Evolutionary conservation across 1,140 invertebrate genomes (phyloP), one percentile per base, ranked within the genome.

Genomic region (Fopius arisanus): DNA sequence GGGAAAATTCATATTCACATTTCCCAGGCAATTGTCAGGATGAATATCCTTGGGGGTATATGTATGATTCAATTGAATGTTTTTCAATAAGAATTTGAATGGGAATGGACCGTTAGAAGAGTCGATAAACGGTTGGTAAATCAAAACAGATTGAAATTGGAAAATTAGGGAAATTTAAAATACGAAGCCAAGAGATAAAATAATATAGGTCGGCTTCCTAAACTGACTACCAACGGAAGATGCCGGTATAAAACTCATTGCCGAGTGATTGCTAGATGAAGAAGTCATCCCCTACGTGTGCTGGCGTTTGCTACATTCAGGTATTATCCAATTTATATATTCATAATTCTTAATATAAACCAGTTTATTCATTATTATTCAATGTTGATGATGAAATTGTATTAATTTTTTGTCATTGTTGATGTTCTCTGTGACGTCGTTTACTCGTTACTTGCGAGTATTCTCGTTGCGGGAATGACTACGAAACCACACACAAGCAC

Each of bases 291-390:
- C 85, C 84, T 85, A 81, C 86, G 80, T 87, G 85, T 87, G 85
- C 82, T 87, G 86, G 81, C 82, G 86, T 76, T 75, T 86, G 85
- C 82, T 83, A 82, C 84, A 88, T 86, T 85, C 87, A 88, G 87
- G 87, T 88, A 88, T 88, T 88, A 87, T 88, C 87, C 86, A 88
- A 87, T 87, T 88, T 88, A 85, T 75, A 78, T 88, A 86, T 86
- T 86, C 84, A 88, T 88, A 87, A 85, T 87, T 65, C 21, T 62
- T 75, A 85, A 86, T 85, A 75, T 83, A 84, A 84, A 84, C 83
- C 80, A 79, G 83, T 82, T 84, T 82, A 79, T n/a, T n/a, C n/a
- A 33, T 79, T 67, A 72, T 86, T 84, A 78, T 82, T 86, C 80
- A 81, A 37, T 26, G 19, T 59, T 59, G 54, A 26, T 59, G 54